These are phyloP conservation scores for Drosophila dunni DNA, from an alignment of 1,140 invertebrate species.

Conservation along the genomic window DNA sequence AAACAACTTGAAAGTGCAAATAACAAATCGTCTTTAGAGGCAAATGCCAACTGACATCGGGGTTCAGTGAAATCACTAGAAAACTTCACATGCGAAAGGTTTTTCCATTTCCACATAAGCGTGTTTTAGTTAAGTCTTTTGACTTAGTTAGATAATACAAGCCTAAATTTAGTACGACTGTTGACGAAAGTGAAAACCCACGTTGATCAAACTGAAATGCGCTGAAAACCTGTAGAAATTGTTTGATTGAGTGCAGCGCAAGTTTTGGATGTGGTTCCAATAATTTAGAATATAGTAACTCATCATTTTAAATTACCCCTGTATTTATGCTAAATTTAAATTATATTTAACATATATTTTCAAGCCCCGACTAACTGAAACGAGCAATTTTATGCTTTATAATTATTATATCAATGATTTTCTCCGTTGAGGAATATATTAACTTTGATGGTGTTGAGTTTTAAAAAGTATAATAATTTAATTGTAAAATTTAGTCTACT, in stretches of 20 bases:
- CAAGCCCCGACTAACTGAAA: no score
- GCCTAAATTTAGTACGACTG: slow-evolving; percentile 4
- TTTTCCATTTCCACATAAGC: background rate
- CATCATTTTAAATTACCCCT: no score
- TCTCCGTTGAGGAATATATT: no score
- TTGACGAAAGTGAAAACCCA: slow-evolving; percentile 30
- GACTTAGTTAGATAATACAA: background rate
- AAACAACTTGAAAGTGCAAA: slow-evolving; percentile 5
- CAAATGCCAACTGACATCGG: slow-evolving; percentile 39
- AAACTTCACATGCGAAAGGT: background rate
- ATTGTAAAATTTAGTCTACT: no score
- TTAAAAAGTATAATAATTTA: no score
- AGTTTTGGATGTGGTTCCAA: slow-evolving; percentile 13
- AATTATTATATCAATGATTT: no score
- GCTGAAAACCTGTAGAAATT: slow-evolving; percentile 45
- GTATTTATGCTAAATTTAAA: no score
- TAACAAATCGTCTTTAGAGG: slow-evolving; percentile 40
- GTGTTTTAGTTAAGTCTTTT: background rate
- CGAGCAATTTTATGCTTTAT: no score
- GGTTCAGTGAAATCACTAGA: background rate
- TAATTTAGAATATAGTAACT: background rate
- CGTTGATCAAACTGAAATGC: slow-evolving; percentile 44
- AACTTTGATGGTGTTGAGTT: no score
- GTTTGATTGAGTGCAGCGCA: slow-evolving; percentile 54
- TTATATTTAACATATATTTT: no score